Evolutionary conservation across 1,140 invertebrate species (phyloP).

Genomic region (Drosophila erecta): DNA sequence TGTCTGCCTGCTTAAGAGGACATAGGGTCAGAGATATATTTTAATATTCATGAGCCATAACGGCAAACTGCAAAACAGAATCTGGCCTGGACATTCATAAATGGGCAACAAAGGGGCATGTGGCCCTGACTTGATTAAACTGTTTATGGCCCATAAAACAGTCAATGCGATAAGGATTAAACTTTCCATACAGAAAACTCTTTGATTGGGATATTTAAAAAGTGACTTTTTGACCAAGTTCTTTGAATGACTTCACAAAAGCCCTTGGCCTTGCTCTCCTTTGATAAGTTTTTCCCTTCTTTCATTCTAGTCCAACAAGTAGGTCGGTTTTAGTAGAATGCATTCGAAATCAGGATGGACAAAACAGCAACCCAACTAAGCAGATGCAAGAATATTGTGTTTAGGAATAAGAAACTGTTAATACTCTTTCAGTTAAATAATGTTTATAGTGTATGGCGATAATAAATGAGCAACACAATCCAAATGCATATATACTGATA

Average conservation of each 20-base stretch:
- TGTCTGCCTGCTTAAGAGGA: slow-evolving; percentile 35
- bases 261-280: slow-evolving; percentile 26
- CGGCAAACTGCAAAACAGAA: slow-evolving; percentile 22
- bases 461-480: no score
- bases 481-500: no score
- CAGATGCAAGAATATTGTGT: not conserved
- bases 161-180: slow-evolving; percentile 30
- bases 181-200: slow-evolving; percentile 16
- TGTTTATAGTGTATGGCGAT: no score
- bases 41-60: slow-evolving; percentile 70
- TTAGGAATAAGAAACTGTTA: not conserved
- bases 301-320: slow-evolving; percentile 36
- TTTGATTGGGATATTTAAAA: slow-evolving; percentile 31
- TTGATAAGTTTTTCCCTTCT: slow-evolving; percentile 8
- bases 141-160: slow-evolving; percentile 37
- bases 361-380: slow-evolving; percentile 17
- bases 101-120: slow-evolving; percentile 20
- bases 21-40: slow-evolving; percentile 71
- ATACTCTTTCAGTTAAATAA: not conserved
- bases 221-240: slow-evolving; percentile 15
- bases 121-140: slow-evolving; percentile 44
- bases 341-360: slow-evolving; percentile 60
- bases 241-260: slow-evolving; percentile 12
- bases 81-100: slow-evolving; percentile 40
- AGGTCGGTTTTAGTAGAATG: slow-evolving; percentile 33